phyloP scores from a whole-genome alignment of 1,140 invertebrate genomes.

The Drosophila grimshawi region DNA sequence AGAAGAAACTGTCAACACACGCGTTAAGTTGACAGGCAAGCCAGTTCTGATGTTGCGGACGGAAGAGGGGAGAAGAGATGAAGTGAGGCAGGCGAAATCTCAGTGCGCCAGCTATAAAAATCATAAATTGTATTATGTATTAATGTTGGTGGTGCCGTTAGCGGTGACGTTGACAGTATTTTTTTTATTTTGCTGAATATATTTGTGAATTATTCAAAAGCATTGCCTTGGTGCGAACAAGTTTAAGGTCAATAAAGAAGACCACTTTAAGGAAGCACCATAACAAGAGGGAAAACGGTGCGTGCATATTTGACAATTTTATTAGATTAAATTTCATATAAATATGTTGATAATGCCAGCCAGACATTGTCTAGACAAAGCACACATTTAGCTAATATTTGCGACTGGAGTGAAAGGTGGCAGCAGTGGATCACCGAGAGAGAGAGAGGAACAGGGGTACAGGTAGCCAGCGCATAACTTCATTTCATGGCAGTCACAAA shows the following conservation, averaged over 20 bases:
- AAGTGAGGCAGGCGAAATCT: constrained; percentile 44
- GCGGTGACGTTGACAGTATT: constrained; percentile 16
- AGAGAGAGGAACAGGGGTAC: constrained; percentile 1
- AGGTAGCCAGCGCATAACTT: constrained; percentile 45
- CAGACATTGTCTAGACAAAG: constrained; percentile 72
- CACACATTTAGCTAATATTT: constrained; percentile 56
- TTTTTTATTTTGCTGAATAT: constrained; percentile 22
- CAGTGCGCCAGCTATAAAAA: constrained; percentile 65
- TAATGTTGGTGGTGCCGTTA: constrained; percentile 34
- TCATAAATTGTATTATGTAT: constrained; percentile 72
- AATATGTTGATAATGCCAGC: constrained; percentile 73
- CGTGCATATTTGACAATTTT: constrained; percentile 69
- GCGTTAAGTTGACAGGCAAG: constrained; percentile 67
- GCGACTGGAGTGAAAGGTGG: constrained; percentile 52
- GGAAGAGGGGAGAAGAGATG: too few species aligned
- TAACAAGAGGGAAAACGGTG: constrained; percentile 6
- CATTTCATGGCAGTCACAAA: constrained; percentile 64
- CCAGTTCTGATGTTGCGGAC: background rate
- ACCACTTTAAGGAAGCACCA: constrained; percentile 36
- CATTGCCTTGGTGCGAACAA: constrained; percentile 27
- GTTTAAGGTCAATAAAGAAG: constrained; percentile 55
- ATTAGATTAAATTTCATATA: constrained; percentile 77
- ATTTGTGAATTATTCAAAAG: constrained; percentile 58
- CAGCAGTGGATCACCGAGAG: too few species aligned
- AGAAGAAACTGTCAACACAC: constrained; percentile 56